A percentile compares a stretch with the other conserved stretches of the same genome.
Evolutionary conservation across 1,140 invertebrate genomes (phyloP).

Genomic region (Saccostrea glomerata): DNA sequence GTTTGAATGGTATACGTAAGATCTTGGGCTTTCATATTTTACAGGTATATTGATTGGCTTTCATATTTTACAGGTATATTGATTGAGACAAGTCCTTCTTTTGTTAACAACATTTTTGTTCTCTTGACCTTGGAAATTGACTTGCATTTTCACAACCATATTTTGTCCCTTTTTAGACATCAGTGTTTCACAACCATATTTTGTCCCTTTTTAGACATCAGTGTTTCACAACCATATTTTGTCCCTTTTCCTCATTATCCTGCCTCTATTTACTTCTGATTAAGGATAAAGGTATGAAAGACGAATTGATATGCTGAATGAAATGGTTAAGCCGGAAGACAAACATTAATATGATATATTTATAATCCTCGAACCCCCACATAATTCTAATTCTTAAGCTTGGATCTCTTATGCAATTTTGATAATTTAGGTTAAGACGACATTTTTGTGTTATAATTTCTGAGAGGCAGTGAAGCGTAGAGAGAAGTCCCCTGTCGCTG

Average conservation of each 20-base stretch:
- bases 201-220: too few relatives aligned
- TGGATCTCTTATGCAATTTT: constrained; percentile 20
- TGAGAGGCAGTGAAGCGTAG: neutral
- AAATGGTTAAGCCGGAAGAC: constrained; percentile 23
- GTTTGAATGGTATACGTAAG: too few relatives aligned
- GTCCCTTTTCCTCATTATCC: constrained; percentile 22
- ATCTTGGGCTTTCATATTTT: too few relatives aligned
- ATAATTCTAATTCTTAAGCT: constrained; percentile 27
- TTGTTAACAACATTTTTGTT: too few relatives aligned
- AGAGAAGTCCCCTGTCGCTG: neutral
- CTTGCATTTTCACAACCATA: too few relatives aligned
- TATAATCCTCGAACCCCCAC: constrained; percentile 23
- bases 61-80: too few relatives aligned
- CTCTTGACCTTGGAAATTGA: too few relatives aligned
- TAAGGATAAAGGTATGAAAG: neutral
- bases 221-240: too few relatives aligned
- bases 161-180: too few relatives aligned
- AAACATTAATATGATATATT: constrained; percentile 39
- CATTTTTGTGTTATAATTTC: neutral
- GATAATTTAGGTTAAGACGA: constrained; percentile 36
- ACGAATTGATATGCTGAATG: constrained; percentile 9
- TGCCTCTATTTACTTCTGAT: constrained; percentile 6
- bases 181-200: too few relatives aligned
- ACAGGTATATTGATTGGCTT: too few relatives aligned
- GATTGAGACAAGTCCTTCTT: too few relatives aligned